Percentiles rank a stretch among this genome's conserved stretches.
Evolutionary conservation across 2,888 invertebrate genomes (phyloP).

Genomic region (Pollenia griseotomentosa): DNA sequence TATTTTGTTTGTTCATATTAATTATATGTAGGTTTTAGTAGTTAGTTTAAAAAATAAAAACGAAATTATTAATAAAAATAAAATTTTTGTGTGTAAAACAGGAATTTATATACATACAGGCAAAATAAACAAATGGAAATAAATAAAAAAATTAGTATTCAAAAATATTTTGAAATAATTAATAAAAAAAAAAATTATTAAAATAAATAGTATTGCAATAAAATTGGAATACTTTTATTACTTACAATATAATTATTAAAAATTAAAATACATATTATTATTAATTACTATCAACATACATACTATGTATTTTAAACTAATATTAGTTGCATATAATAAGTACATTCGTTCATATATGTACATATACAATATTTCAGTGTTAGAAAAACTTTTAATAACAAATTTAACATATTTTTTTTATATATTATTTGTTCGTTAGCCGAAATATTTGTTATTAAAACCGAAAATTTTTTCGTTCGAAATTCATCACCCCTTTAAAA

Average conservation of each 20-base stretch:
- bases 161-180: constrained; percentile 24
- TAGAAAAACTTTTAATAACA: not conserved
- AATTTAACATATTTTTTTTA: not conserved
- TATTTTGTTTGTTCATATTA: constrained; percentile 34
- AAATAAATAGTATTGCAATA: constrained; percentile 77
- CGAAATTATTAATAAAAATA: constrained; percentile 28
- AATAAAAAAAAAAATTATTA: constrained; percentile 43
- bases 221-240: constrained; percentile 80
- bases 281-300: constrained; percentile 50
- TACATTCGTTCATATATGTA: constrained; percentile 4
- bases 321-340: constrained; percentile 34
- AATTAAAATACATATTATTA: constrained; percentile 58
- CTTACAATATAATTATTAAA: constrained; percentile 67
- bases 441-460: not conserved
- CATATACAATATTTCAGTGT: constrained; percentile 27
- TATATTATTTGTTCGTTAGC: too few relatives aligned
- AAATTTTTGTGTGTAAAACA: constrained; percentile 57
- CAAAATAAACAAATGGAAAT: constrained; percentile 15
- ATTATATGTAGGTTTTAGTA: constrained; percentile 57
- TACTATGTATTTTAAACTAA: constrained; percentile 17
- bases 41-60: constrained; percentile 62
- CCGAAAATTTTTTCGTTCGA: not conserved
- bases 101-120: constrained; percentile 38
- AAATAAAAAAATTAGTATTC: constrained; percentile 34
- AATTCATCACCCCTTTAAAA: too few relatives aligned